Base-by-base conservation (phyloP, 2,113 vertebrate genomes). In the Alouatta palliata region DNA sequence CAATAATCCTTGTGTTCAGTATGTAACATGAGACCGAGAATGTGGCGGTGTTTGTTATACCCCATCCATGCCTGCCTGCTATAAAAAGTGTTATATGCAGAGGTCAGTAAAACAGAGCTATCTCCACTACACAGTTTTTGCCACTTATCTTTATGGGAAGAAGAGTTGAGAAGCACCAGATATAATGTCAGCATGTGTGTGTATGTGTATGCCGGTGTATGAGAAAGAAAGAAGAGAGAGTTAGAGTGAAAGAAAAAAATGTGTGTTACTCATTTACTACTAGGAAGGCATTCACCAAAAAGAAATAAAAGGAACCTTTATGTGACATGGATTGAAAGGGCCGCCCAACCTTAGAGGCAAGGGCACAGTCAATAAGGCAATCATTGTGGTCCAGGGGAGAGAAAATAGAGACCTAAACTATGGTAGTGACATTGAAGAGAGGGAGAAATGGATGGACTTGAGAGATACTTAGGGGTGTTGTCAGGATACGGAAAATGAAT, bases 1-100 rank as follows among this genome's bases (percentile, higher is more conserved):
- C 45, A 96, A 84, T 47, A 75, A 80, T 5, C 68, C 96, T 94
- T 86, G 17, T 47, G 14, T 87, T 64, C 91, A 96, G 77, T 47
- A 2, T 0, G 58, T 37, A 25, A 1, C 3, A 0, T 2, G 0
- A 91, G 10, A 82, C 56, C 3, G 77, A 30, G 82, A 88, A 77
- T 43, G 77, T 52, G 71, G 91, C 82, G 56, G 81, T 43, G 94
- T 56, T 76, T 94, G 90, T 56, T 93, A 94, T 25, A 3, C 7
- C 66, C 40, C 30, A 37, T 1, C 7, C 35, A 66, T 1, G 27
- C 9, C n/a, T 21, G 21, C 61, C 66, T 66, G 40, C 47, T 81
- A 37, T 37, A 54, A 16, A n/a, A 49, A 37, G 6, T 32, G 21
- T 37, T 43, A 0, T 30, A 23, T 25, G 89, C 17, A 88, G 52